phyloP scores from a whole-genome alignment of 2,888 invertebrate genomes.

The Cyaniris semiargus region DNA sequence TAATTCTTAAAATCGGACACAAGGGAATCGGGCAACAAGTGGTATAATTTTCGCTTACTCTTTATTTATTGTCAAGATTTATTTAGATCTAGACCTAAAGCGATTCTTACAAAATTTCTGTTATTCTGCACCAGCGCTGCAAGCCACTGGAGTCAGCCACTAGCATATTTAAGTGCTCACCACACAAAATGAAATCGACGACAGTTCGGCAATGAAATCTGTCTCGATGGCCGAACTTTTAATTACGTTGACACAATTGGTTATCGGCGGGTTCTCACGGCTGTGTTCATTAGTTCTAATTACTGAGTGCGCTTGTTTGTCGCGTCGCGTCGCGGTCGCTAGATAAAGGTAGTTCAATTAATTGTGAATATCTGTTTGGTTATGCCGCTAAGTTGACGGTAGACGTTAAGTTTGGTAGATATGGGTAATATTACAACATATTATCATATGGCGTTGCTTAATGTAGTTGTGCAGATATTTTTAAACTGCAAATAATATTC shows the following conservation, averaged over 20 bases:
- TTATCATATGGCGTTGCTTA: too few relatives aligned
- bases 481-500: too few relatives aligned
- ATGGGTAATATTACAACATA: too few relatives aligned
- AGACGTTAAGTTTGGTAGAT: not conserved
- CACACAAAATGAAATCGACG: not conserved
- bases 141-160: not conserved
- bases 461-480: too few relatives aligned
- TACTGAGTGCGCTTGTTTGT: constrained; percentile 80
- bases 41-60: not conserved
- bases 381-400: constrained; percentile 47
- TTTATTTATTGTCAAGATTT: not conserved
- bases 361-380: constrained; percentile 75
- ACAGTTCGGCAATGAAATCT: constrained; percentile 65
- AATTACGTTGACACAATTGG: constrained; percentile 80
- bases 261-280: constrained; percentile 79
- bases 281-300: constrained; percentile 80
- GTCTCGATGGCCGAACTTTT: constrained; percentile 75
- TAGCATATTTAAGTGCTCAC: not conserved
- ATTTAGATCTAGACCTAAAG: not conserved
- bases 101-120: not conserved
- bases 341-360: constrained; percentile 80
- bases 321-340: constrained; percentile 47
- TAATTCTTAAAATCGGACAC: not conserved
- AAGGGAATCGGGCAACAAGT: not conserved
- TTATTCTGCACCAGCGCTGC: not conserved